Conservation (phyloP, 2,888 invertebrate species). For the Dromius quadrimaculatus region DNA sequence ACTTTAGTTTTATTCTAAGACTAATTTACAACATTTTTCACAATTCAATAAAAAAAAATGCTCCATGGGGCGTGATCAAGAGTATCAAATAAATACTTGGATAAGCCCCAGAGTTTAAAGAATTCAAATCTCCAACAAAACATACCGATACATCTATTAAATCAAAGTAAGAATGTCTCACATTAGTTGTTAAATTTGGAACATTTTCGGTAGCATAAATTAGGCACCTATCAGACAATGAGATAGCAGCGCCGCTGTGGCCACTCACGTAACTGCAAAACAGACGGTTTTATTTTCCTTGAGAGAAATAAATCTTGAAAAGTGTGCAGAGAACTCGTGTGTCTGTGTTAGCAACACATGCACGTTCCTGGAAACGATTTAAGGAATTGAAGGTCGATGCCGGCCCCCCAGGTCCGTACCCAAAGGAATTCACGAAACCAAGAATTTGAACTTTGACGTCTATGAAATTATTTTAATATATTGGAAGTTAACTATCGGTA, state of each 20-base stretch:
- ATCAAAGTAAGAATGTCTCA: slow-evolving; percentile 4
- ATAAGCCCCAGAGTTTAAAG: slow-evolving; percentile 49
- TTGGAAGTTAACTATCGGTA: neutral
- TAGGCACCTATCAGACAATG: slow-evolving; percentile 34
- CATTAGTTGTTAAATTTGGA: slow-evolving; percentile 40
- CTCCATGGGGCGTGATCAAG: slow-evolving; percentile 31
- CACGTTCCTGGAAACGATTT: slow-evolving; percentile 51
- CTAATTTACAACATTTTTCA: slow-evolving; percentile 18
- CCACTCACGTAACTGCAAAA: slow-evolving; percentile 31
- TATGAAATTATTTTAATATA: slow-evolving; percentile 8
- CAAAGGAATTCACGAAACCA: slow-evolving; percentile 23
- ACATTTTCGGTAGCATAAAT: slow-evolving; percentile 45
- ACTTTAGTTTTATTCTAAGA: neutral
- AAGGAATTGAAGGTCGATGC: slow-evolving; percentile 46
- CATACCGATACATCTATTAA: slow-evolving; percentile 18
- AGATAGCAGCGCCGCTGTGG: neutral
- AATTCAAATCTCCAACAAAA: slow-evolving; percentile 20
- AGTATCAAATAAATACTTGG: slow-evolving; percentile 47
- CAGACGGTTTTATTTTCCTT: slow-evolving; percentile 38
- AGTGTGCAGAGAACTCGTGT: slow-evolving; percentile 7
- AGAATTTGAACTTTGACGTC: slow-evolving; percentile 12
- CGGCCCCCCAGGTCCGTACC: slow-evolving; percentile 42
- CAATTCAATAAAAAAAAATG: slow-evolving; percentile 14
- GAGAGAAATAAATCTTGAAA: slow-evolving; percentile 42
- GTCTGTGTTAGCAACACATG: slow-evolving; percentile 37